phyloP scores from a whole-genome alignment of 2,113 vertebrate species.

The Alouatta palliata region DNA sequence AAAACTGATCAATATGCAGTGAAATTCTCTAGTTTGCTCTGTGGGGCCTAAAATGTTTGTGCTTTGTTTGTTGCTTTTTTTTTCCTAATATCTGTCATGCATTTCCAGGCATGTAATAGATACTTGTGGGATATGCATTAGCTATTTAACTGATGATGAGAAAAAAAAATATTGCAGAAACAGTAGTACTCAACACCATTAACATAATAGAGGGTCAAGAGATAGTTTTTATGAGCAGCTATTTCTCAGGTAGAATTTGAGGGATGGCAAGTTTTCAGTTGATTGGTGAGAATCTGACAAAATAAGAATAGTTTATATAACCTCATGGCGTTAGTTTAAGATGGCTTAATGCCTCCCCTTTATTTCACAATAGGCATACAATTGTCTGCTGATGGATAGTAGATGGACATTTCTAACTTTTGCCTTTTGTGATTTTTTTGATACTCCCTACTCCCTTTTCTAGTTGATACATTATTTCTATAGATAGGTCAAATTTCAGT shows the following conservation, averaged over 20 bases:
- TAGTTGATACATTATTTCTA: not conserved
- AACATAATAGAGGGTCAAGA: not conserved
- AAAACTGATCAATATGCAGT: not conserved
- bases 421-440: not conserved
- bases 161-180: not conserved
- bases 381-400: not conserved
- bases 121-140: not conserved
- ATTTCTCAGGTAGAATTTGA: not conserved
- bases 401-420: not conserved
- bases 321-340: no score
- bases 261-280: not conserved
- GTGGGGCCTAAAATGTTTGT: not conserved
- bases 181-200: not conserved
- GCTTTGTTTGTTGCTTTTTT: not conserved
- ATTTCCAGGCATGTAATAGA: not conserved
- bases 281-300: not conserved
- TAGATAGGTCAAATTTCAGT: not conserved
- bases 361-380: not conserved
- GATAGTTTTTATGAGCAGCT: not conserved
- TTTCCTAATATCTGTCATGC: not conserved
- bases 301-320: not conserved
- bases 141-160: not conserved
- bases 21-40: not conserved
- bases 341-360: not conserved
- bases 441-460: no score